A percentile compares a stretch with the other conserved stretches of the same genome.
phyloP scores from a whole-genome alignment of 2,888 invertebrate species.

The Pyrrhosoma nymphula region DNA sequence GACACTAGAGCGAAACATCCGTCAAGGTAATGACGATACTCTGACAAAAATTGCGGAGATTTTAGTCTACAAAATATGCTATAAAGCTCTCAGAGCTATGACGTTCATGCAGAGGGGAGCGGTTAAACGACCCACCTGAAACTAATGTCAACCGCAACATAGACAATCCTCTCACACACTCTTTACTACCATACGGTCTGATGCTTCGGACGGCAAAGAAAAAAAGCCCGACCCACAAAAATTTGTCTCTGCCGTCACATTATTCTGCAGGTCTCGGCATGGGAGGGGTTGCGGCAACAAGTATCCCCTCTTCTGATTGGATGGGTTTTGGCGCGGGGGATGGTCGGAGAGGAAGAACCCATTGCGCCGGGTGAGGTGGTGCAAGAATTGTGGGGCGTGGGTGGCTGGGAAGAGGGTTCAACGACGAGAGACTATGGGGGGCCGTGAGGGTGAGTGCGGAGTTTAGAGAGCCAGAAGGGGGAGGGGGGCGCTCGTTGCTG shows the following conservation, averaged over 20 bases:
- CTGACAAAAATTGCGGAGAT: no score
- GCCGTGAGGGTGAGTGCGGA: not conserved
- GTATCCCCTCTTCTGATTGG: constrained; percentile 42
- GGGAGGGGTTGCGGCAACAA: constrained; percentile 34
- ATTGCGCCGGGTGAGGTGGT: not conserved
- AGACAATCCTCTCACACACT: not conserved
- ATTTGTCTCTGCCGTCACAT: constrained; percentile 45
- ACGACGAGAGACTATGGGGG: not conserved
- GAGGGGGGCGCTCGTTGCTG: not conserved
- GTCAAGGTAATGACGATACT: no score
- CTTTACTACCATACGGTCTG: not conserved
- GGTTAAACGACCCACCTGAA: not conserved
- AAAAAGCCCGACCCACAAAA: not conserved
- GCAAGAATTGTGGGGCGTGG: not conserved
- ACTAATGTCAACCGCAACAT: not conserved
- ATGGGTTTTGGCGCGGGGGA: constrained; percentile 41
- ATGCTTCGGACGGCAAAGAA: not conserved
- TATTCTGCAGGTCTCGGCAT: not conserved
- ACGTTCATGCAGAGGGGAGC: no score
- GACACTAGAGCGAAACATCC: no score
- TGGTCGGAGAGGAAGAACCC: constrained; percentile 19
- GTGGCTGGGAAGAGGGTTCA: not conserved
- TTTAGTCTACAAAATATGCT: no score
- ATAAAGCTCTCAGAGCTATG: no score
- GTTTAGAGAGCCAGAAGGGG: not conserved